A percentile compares a stretch with the other conserved stretches of the same genome.
These are phyloP conservation scores for Nematolebias whitei DNA, from an alignment of 2,113 vertebrate genomes.

Conservation along the genomic window DNA sequence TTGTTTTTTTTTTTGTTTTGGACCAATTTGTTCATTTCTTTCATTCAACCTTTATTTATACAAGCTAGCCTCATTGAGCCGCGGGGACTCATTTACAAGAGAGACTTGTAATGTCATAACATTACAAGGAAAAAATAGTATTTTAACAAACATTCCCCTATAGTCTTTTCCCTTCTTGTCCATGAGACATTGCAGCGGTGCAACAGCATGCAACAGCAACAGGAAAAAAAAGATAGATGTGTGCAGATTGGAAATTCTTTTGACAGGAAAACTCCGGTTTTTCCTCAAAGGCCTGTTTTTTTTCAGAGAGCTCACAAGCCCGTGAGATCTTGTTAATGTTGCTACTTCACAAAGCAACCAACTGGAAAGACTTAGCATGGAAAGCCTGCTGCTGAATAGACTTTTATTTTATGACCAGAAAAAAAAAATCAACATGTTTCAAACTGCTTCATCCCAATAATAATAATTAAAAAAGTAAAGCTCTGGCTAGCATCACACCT, in stretches of 20 bases:
- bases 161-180: conserved; percentile 5
- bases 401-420: conserved; percentile 25
- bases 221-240: conserved; percentile 23
- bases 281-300: conserved; percentile 43
- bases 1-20: not conserved
- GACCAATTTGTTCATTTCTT: no score
- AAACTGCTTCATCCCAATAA: conserved; percentile 4
- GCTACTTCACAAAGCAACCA: conserved; percentile 27
- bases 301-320: conserved; percentile 35
- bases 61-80: no score
- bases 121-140: not conserved
- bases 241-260: conserved; percentile 40
- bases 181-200: not conserved
- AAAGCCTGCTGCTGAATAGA: conserved; percentile 43
- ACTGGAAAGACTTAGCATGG: conserved; percentile 31
- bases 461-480: conserved; percentile 4
- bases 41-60: no score
- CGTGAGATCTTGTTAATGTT: conserved; percentile 47
- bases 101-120: no score
- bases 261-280: conserved; percentile 54
- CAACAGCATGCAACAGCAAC: conserved; percentile 16
- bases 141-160: conserved; percentile 4
- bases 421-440: conserved; percentile 5
- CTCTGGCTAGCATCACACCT: not conserved
- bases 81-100: no score